Percentiles rank a stretch among this genome's conserved stretches.
Evolutionary conservation across 2,113 vertebrate genomes (phyloP).

Genomic region (Ictalurus punctatus): DNA sequence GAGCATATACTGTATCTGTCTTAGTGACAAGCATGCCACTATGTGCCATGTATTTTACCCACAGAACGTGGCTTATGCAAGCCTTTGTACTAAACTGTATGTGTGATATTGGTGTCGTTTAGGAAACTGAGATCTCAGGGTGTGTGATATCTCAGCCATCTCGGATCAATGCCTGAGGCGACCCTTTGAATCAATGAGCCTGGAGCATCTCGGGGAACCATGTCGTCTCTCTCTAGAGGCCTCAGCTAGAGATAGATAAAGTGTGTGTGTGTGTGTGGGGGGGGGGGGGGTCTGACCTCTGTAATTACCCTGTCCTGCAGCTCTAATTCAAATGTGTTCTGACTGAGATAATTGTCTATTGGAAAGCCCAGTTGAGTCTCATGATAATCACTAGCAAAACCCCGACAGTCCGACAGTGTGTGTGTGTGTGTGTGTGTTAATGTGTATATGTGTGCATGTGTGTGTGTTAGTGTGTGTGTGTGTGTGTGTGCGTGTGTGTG

Average conservation of each 20-base stretch:
- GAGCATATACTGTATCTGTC: neutral
- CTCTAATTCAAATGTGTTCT: constrained; percentile 73
- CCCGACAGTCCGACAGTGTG: constrained; percentile 28
- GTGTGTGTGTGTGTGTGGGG: constrained; percentile 3
- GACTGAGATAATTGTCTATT: constrained; percentile 72
- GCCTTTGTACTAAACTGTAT: neutral
- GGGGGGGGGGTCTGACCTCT: constrained; percentile 65
- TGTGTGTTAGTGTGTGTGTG: constrained; percentile 23
- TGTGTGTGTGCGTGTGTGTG: constrained; percentile 16
- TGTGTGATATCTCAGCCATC: constrained; percentile 67
- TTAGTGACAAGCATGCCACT: neutral
- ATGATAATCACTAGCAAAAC: constrained; percentile 53
- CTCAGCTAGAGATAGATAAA: constrained; percentile 26
- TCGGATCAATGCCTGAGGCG: constrained; percentile 74
- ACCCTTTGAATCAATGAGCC: constrained; percentile 72
- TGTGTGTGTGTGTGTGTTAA: constrained; percentile 23
- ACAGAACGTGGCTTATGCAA: neutral
- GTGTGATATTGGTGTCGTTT: constrained; percentile 18
- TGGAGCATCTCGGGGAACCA: constrained; percentile 72
- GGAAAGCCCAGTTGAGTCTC: constrained; percentile 63
- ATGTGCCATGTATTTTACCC: neutral
- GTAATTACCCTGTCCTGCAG: constrained; percentile 70
- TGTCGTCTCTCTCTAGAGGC: constrained; percentile 67
- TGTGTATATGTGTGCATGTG: constrained; percentile 22
- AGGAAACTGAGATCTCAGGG: constrained; percentile 45